A percentile compares a stretch with the other conserved stretches of the same genome.
phyloP scores from a whole-genome alignment of 1,140 invertebrate species.

The Proales similis region DNA sequence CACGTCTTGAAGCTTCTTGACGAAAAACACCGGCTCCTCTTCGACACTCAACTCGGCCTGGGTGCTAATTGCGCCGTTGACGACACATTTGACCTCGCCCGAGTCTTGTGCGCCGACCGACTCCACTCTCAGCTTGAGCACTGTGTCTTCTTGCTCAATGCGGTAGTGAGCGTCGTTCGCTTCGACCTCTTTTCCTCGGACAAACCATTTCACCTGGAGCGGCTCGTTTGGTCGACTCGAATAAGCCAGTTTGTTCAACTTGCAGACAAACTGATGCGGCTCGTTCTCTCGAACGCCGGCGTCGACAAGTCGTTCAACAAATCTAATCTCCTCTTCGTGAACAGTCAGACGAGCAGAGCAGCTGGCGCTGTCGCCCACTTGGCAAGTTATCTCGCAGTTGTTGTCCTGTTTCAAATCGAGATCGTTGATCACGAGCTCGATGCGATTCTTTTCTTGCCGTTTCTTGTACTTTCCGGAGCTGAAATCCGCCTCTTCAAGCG shows the following conservation, averaged over 20 bases:
- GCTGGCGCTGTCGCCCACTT: slow-evolving; percentile 17
- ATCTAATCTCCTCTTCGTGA: slow-evolving; percentile 28
- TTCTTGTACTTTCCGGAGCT: slow-evolving; percentile 12
- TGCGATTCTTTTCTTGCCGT: slow-evolving; percentile 15
- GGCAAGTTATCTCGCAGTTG: slow-evolving; percentile 13
- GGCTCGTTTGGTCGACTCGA: slow-evolving; percentile 15
- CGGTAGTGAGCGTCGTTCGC: neutral
- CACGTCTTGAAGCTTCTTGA: slow-evolving; percentile 14
- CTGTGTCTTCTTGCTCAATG: slow-evolving; percentile 27
- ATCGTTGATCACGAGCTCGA: slow-evolving; percentile 8
- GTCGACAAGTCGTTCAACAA: slow-evolving; percentile 23
- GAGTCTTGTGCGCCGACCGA: slow-evolving; percentile 22
- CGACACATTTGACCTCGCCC: slow-evolving; percentile 26
- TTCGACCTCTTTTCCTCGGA: slow-evolving; percentile 21
- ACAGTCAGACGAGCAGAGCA: neutral
- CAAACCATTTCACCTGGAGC: slow-evolving; percentile 33
- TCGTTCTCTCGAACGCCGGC: slow-evolving; percentile 27
- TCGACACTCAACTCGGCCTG: slow-evolving; percentile 12
- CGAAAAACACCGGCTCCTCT: slow-evolving; percentile 30
- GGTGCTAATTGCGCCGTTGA: slow-evolving; percentile 3
- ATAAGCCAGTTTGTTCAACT: slow-evolving; percentile 26
- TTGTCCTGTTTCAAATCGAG: slow-evolving; percentile 2
- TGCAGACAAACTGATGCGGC: slow-evolving; percentile 15
- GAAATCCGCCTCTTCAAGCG: slow-evolving; percentile 13
- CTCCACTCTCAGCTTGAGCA: neutral